Evolutionary conservation across 2,113 vertebrate species (phyloP).

Genomic region (Mystacornis crossleyi): DNA sequence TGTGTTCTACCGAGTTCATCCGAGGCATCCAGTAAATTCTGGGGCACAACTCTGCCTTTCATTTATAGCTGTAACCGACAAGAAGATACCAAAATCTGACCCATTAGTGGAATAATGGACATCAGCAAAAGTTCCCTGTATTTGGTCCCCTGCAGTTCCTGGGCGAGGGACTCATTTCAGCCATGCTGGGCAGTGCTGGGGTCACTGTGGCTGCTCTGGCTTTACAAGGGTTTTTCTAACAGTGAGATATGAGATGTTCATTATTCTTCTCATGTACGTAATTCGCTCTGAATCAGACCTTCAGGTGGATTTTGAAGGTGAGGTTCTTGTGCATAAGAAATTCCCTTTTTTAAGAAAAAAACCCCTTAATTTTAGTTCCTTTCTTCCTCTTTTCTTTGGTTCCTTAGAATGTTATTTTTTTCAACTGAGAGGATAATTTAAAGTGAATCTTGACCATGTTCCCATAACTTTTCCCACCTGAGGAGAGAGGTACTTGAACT

Average conservation of each 20-base stretch:
- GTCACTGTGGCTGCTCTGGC: background rate
- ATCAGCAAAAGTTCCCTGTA: background rate
- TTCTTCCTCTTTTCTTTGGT: background rate
- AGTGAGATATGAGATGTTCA: background rate
- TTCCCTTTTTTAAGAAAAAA: background rate
- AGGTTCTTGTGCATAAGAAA: background rate
- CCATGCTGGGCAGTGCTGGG: background rate
- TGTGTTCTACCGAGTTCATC: background rate
- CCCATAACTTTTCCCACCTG: slow-evolving; percentile 24
- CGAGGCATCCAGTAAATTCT: background rate
- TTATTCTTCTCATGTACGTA: background rate
- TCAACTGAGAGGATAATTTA: slow-evolving; percentile 15
- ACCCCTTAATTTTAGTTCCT: background rate
- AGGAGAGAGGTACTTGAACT: slow-evolving; percentile 21
- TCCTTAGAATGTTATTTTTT: background rate
- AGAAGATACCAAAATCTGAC: background rate
- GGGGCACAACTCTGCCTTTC: background rate
- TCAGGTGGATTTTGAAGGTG: background rate
- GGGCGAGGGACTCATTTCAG: background rate
- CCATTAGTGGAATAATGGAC: background rate
- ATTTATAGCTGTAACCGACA: background rate
- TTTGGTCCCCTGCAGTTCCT: background rate
- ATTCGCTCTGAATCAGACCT: background rate
- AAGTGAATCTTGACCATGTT: slow-evolving; percentile 5
- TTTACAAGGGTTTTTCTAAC: background rate